phyloP scores from a whole-genome alignment of 2,888 invertebrate genomes.

The Colostygia pectinataria region DNA sequence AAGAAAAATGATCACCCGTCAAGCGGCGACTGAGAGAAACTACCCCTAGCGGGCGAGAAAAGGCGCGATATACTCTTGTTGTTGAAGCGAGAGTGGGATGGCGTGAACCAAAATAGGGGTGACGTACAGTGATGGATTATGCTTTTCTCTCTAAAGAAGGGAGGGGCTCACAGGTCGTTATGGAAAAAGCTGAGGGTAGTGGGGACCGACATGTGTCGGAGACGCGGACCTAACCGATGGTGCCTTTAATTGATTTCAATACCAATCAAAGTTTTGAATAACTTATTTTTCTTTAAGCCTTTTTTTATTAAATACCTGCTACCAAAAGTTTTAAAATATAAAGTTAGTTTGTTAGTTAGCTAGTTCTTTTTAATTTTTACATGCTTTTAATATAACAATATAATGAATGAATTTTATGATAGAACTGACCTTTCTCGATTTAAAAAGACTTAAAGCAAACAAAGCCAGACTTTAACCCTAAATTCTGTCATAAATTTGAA shows the following conservation, averaged over 20 bases:
- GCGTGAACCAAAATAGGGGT: constrained; percentile 82
- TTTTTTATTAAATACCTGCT: neutral
- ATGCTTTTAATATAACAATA: no score
- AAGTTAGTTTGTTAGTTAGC: no score
- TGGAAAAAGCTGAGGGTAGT: constrained; percentile 83
- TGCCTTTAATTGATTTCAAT: constrained; percentile 77
- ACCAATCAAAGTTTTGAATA: constrained; percentile 56
- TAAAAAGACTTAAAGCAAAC: constrained; percentile 10
- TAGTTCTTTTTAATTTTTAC: no score
- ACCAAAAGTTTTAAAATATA: neutral
- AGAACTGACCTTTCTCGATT: no score
- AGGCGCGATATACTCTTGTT: constrained; percentile 61
- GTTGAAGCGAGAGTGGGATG: constrained; percentile 64
- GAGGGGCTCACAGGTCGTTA: constrained; percentile 84
- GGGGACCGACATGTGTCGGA: constrained; percentile 84
- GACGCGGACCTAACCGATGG: constrained; percentile 83
- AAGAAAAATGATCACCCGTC: constrained; percentile 89
- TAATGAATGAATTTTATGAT: no score
- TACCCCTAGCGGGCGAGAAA: constrained; percentile 80
- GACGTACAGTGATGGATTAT: constrained; percentile 85
- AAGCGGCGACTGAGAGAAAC: constrained; percentile 84
- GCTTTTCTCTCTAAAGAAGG: constrained; percentile 84
- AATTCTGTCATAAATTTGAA: constrained; percentile 13
- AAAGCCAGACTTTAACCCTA: constrained; percentile 10
- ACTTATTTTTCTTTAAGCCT: constrained; percentile 36